A percentile compares a stretch with the other conserved stretches of the same genome.
phyloP scores from a whole-genome alignment of 2,888 invertebrate genomes.

The Hyposoter dolosus region DNA sequence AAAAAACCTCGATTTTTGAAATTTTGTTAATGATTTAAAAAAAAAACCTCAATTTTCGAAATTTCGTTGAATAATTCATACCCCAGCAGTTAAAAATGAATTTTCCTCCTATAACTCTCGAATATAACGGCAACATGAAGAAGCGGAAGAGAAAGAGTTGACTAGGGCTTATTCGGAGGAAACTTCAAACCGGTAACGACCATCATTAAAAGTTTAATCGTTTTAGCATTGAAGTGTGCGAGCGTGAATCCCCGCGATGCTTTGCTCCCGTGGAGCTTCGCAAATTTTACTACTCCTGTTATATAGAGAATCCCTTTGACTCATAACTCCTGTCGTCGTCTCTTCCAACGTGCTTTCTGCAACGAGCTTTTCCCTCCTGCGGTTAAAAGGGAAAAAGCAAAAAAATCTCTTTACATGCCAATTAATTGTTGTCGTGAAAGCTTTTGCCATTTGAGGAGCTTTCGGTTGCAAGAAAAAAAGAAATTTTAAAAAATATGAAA shows the following conservation, averaged over 20 bases:
- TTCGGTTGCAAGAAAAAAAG: not conserved
- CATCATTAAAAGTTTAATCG: conserved; percentile 83
- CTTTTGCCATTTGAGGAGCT: not conserved
- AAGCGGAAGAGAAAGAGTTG: conserved; percentile 25
- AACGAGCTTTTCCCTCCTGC: conserved; percentile 20
- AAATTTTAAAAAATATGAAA: not conserved
- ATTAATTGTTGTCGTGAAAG: conserved; percentile 22
- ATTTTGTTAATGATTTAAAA: not conserved
- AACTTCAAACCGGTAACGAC: conserved; percentile 78
- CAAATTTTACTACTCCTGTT: conserved; percentile 76
- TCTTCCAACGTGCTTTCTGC: conserved; percentile 7
- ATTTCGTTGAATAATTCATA: not conserved
- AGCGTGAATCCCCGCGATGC: conserved; percentile 72
- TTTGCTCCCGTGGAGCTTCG: conserved; percentile 46
- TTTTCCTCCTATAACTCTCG: not conserved
- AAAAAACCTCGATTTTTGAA: no score
- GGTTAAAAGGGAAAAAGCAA: conserved; percentile 23
- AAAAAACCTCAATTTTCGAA: not conserved
- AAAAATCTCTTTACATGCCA: conserved; percentile 5
- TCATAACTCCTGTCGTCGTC: conserved; percentile 29
- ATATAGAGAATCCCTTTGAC: conserved; percentile 58
- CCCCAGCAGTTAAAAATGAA: not conserved
- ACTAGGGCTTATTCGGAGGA: conserved; percentile 77
- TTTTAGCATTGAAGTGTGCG: conserved; percentile 78
- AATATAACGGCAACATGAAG: not conserved